phyloP scores from a whole-genome alignment of 2,888 invertebrate genomes.

The Mystacides longicornis region DNA sequence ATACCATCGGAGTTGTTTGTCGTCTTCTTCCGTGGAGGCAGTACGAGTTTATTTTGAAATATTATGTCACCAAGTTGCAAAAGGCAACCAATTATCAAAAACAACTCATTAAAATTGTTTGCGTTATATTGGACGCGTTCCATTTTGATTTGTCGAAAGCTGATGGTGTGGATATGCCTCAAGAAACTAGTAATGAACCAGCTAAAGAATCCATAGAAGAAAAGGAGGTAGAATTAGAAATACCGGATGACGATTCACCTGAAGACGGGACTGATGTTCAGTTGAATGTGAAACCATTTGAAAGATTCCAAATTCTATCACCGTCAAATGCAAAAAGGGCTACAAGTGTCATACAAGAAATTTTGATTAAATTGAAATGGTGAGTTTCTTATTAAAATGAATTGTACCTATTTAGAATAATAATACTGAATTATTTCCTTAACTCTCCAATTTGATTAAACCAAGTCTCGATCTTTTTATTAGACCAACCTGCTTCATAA shows the following conservation, averaged over 20 bases:
- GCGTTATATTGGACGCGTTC: conserved; percentile 79
- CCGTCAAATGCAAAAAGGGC: conserved; percentile 70
- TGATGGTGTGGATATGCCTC: conserved; percentile 33
- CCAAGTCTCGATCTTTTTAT: no score
- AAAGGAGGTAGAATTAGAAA: conserved; percentile 29
- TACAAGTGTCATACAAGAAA: conserved; percentile 59
- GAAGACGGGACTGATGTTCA: conserved; percentile 25
- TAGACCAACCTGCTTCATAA: no score
- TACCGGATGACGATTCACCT: conserved; percentile 33
- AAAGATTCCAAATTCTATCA: conserved; percentile 50
- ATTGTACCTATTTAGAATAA: no score
- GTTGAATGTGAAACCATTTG: conserved; percentile 37
- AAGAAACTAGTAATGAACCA: conserved; percentile 32
- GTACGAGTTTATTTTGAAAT: conserved; percentile 74
- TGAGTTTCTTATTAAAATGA: conserved; percentile 32
- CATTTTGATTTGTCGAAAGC: conserved; percentile 80
- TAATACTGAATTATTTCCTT: no score
- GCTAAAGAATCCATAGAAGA: conserved; percentile 28
- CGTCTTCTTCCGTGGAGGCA: conserved; percentile 81
- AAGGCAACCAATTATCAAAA: conserved; percentile 70
- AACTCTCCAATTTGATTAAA: no score
- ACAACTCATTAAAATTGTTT: conserved; percentile 68
- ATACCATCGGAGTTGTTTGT: conserved; percentile 70
- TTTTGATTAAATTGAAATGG: conserved; percentile 76
- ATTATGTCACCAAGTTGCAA: conserved; percentile 71